Base-by-base conservation (phyloP, 2,797 vertebrate genomes). In the Mionectes olivaceus region DNA sequence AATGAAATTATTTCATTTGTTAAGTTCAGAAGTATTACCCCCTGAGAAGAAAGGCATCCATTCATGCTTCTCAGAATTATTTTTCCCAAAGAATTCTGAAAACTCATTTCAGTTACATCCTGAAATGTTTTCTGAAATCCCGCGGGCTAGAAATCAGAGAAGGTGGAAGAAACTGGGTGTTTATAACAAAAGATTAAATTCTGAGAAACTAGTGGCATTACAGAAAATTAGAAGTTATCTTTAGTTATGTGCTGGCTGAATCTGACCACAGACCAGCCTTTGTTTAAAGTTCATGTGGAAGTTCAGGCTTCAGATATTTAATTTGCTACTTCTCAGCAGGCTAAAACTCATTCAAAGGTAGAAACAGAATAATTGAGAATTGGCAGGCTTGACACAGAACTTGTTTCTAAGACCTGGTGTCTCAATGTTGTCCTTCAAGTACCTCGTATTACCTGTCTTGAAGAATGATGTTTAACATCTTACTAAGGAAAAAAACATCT, bases 41-140 rank as follows among this genome's bases (percentile, higher is more conserved):
- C 37, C 64, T 46, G n/a, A 90, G 60, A 93, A 84, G 68, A 90
- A 85, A 77, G 28, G n/a, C 63, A 57, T 43, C 33, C 0, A 0
- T 57, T 87, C 70, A 5, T 68, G 32, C 43, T 69, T 83, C 89
- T 92, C 39, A 71, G 57, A 81, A 64, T 43, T 37, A 1, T 41
- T 83, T 84, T 78, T 15, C 63, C 43, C 19, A 43, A 28, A 86
- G 76, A 74, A 71, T 68, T 83, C 65, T 82, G 35, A 60, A 90
- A 80, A 74, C 21, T 70, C 35, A 56, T 83, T 84, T 83, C 52
- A 65, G 78, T 70, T 65, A 79, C 44, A 85, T 19, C 35, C 39
- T 44, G 39, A 92, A 64, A 32, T 92, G 35, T 15, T 71, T 82
- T 93, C 39, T 89, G 24, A 83, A 95, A 93, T 87, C 46, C 75